Evolutionary conservation across 2,113 vertebrate species (phyloP).

Genomic region (Emydocephalus ijimae): DNA sequence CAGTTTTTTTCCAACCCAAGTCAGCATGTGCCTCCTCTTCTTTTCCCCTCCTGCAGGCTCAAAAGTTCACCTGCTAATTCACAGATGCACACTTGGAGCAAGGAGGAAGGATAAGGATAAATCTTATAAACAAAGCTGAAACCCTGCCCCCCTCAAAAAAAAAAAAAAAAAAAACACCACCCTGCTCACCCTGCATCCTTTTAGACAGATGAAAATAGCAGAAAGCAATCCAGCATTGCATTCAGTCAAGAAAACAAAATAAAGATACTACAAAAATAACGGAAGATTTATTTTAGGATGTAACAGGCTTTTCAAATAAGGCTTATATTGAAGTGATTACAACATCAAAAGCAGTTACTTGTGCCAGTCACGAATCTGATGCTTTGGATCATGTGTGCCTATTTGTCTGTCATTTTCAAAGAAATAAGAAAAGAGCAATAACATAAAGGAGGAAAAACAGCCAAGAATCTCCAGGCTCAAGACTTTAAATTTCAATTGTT

Average conservation of each 20-base stretch:
- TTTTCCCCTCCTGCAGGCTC: neutral
- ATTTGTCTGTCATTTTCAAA: conserved; percentile 40
- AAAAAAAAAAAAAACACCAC: no score
- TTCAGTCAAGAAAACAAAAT: conserved; percentile 36
- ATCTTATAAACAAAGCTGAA: neutral
- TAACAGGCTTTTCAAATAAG: conserved; percentile 53
- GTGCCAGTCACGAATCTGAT: conserved; percentile 45
- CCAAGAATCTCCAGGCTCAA: conserved; percentile 18
- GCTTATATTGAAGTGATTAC: conserved; percentile 59
- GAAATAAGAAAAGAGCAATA: conserved; percentile 2
- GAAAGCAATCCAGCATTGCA: conserved; percentile 33
- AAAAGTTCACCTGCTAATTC: neutral
- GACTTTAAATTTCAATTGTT: conserved; percentile 12
- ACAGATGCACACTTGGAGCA: neutral
- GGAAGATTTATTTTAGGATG: conserved; percentile 46
- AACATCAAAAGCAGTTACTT: conserved; percentile 49
- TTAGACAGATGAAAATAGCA: conserved; percentile 14
- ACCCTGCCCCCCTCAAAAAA: neutral
- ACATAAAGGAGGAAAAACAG: neutral
- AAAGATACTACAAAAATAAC: conserved; percentile 44
- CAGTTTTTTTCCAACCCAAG: neutral
- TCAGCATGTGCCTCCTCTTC: neutral
- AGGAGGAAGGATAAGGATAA: neutral
- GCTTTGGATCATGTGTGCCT: conserved; percentile 40
- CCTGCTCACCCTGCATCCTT: neutral